phyloP scores from a whole-genome alignment of 2,888 invertebrate genomes.

The Drosophila paramelanica region DNA sequence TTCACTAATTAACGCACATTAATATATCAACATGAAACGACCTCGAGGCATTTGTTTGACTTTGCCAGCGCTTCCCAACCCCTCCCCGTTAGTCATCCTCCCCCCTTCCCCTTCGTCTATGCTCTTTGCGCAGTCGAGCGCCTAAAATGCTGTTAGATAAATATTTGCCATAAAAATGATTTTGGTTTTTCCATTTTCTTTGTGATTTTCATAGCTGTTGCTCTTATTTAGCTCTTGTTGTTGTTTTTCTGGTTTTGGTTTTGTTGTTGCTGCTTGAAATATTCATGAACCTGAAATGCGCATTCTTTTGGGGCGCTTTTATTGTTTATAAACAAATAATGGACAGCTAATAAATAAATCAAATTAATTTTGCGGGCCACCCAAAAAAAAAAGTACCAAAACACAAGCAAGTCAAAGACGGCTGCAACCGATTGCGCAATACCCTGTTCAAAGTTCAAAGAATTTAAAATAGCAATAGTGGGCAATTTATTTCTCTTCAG shows the following conservation, averaged over 20 bases:
- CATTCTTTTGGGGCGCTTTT: conserved; percentile 65
- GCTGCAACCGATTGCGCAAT: neutral
- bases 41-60: conserved; percentile 76
- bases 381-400: conserved; percentile 5
- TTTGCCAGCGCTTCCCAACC: conserved; percentile 33
- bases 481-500: no score
- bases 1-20: conserved; percentile 75
- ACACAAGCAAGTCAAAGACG: conserved; percentile 11
- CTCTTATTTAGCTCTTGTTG: conserved; percentile 21
- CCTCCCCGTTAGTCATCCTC: neutral
- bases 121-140: conserved; percentile 32
- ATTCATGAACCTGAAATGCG: conserved; percentile 77
- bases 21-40: conserved; percentile 74
- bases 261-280: conserved; percentile 57
- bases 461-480: no score
- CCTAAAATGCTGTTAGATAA: conserved; percentile 75
- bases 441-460: neutral
- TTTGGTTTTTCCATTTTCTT: conserved; percentile 49
- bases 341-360: conserved; percentile 78
- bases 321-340: conserved; percentile 80
- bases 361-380: conserved; percentile 54
- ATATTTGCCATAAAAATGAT: conserved; percentile 76
- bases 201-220: conserved; percentile 45
- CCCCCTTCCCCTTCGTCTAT: neutral
- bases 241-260: conserved; percentile 24